Evolutionary conservation across 1,140 invertebrate genomes (phyloP), one percentile per base, ranked within the genome.

Genomic region (Brachionus plicatilis): DNA sequence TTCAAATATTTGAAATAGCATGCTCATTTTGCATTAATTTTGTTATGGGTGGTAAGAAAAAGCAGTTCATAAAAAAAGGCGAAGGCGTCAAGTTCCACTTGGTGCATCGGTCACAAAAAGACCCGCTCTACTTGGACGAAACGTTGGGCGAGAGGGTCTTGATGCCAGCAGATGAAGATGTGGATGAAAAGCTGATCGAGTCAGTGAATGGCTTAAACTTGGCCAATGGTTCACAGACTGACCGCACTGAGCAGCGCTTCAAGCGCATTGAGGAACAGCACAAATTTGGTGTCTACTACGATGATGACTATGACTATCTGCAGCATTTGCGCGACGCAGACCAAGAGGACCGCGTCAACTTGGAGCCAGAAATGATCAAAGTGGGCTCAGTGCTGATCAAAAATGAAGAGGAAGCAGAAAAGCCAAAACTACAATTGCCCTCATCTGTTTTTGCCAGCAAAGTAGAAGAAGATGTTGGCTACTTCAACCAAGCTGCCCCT

Each of bases 271-370:
- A 95, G 87, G 94, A 97, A 87, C 93, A 94, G 86, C 89, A 91
- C 33, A 96, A 96, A 89, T 97, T 93, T 92, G 96, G 96, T n/a
- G 93, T 98, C 78, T 96, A 94, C 88, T 98, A 93, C 90, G 95
- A 98, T 88, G 96, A 99, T 90, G 94, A 97, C 86, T 98, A 97
- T 88, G 92, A 98, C 88, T 99, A 99, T 88, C 89, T 98, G 85
- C 94, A 98, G 89, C 95, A 98, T 92, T 91, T 99, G 68, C 93
- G 92, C 87, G 93, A 95, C 86, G 29, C 29, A 14, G 66, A 72
- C 27, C 12, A 37, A 17, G 12, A 29, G 24, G 33, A 68, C 37
- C 7, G n/a, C 53, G 84, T 79, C 24, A n/a, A 37, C 29, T 14
- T 80, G 33, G 78, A 78, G 60, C 72, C 20, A n/a, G 50, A 82